Evolutionary conservation across 2,113 vertebrate genomes (phyloP).

Genomic region (Nipponia nippon): DNA sequence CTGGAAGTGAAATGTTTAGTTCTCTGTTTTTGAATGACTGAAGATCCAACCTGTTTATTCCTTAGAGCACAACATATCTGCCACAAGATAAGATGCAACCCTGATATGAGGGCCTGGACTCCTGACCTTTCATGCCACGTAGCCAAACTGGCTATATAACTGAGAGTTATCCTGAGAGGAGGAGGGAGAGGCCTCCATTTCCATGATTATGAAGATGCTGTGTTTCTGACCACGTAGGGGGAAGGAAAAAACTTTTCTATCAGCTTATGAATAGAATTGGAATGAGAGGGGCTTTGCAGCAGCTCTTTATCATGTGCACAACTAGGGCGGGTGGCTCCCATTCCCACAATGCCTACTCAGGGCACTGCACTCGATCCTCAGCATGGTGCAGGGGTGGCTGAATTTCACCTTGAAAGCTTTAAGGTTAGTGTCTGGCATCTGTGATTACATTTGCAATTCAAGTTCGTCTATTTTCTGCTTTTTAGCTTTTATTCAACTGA

Average conservation of each 20-base stretch:
- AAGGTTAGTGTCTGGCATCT: constrained; percentile 18
- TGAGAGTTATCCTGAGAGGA: neutral
- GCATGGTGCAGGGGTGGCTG: neutral
- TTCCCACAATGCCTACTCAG: constrained; percentile 1
- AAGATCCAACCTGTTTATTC: neutral
- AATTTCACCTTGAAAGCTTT: constrained; percentile 56
- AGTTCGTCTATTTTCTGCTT: constrained; percentile 56
- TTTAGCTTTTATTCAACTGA: constrained; percentile 52
- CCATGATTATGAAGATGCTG: neutral
- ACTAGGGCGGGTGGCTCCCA: neutral
- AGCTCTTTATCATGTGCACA: neutral
- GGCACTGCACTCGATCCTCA: neutral
- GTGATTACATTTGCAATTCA: constrained; percentile 72
- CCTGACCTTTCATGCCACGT: neutral
- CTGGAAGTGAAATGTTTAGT: neutral
- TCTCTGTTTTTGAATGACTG: neutral
- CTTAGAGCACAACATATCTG: neutral
- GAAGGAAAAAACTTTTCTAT: neutral
- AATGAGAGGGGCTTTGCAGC: neutral
- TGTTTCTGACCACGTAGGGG: neutral
- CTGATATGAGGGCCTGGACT: neutral
- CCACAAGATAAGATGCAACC: neutral
- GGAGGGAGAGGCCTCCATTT: neutral
- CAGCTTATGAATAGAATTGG: neutral
- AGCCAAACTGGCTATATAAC: neutral